These are phyloP conservation scores for Rhadina sibilatrix DNA, from an alignment of 2,113 vertebrate species.

Conservation along the genomic window DNA sequence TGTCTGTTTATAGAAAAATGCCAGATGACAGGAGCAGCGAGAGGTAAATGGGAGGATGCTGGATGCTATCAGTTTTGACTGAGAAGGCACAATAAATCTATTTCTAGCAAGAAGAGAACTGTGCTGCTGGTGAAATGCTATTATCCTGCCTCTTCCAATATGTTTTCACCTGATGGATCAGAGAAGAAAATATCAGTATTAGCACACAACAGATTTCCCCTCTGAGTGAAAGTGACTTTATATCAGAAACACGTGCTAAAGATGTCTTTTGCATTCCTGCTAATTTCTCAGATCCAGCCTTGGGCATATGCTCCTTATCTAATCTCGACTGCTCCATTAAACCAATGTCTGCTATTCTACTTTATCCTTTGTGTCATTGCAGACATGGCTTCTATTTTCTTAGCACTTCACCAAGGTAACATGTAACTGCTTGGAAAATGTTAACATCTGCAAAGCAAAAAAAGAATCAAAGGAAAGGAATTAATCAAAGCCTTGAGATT, in stretches of 20 bases:
- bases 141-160: conserved; percentile 57
- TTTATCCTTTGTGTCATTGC: conserved; percentile 3
- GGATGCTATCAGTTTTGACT: conserved; percentile 14
- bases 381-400: conserved; percentile 53
- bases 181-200: not conserved
- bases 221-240: not conserved
- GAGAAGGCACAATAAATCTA: not conserved
- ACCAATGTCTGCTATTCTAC: not conserved
- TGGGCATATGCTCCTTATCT: conserved; percentile 14
- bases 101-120: conserved; percentile 13
- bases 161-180: conserved; percentile 14
- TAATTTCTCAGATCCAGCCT: conserved; percentile 37
- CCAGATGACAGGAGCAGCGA: not conserved
- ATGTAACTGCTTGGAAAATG: conserved; percentile 44
- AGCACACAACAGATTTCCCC: not conserved
- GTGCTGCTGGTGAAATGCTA: not conserved
- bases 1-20: not conserved
- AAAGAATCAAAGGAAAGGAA: conserved; percentile 14
- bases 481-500: conserved; percentile 53
- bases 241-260: conserved; percentile 40
- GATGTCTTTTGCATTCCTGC: conserved; percentile 14
- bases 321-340: not conserved
- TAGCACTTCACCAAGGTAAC: conserved; percentile 51
- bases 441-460: conserved; percentile 30
- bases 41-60: not conserved